Evolutionary conservation across 2,888 invertebrate species (phyloP).

Genomic region (Eupsilia transversa): DNA sequence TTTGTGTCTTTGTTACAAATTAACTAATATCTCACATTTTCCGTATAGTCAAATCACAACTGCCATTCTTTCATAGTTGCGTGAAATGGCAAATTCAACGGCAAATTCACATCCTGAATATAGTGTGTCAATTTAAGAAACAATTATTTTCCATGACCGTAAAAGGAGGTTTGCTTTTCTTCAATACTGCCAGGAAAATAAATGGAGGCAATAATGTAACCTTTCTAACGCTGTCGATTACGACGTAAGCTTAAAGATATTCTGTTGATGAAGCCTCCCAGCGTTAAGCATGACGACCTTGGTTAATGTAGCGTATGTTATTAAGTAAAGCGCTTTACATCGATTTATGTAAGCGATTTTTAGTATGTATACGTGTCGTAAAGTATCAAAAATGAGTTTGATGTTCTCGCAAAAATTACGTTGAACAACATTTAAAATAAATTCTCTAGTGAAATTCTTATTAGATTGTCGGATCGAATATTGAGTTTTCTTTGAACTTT

Average conservation of each 20-base stretch:
- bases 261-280: constrained; percentile 60
- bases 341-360: constrained; percentile 55
- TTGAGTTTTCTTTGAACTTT: constrained; percentile 37
- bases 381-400: constrained; percentile 23
- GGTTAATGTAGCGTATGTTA: constrained; percentile 67
- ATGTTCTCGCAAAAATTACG: constrained; percentile 28
- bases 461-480: constrained; percentile 34
- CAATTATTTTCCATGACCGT: too few relatives aligned
- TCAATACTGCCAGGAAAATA: constrained; percentile 25
- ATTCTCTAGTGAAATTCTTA: constrained; percentile 14
- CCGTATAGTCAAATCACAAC: neutral
- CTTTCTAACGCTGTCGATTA: constrained; percentile 51
- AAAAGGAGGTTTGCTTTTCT: neutral
- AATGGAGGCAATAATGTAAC: constrained; percentile 31
- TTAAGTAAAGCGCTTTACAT: constrained; percentile 62
- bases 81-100: neutral
- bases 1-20: neutral
- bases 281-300: constrained; percentile 56
- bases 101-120: neutral
- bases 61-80: neutral
- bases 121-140: neutral
- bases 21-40: neutral
- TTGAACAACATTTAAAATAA: constrained; percentile 25
- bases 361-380: constrained; percentile 42
- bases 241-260: constrained; percentile 58